Conservation (phyloP, 2,888 invertebrate species). For the Tetramorium bicarinatum region DNA sequence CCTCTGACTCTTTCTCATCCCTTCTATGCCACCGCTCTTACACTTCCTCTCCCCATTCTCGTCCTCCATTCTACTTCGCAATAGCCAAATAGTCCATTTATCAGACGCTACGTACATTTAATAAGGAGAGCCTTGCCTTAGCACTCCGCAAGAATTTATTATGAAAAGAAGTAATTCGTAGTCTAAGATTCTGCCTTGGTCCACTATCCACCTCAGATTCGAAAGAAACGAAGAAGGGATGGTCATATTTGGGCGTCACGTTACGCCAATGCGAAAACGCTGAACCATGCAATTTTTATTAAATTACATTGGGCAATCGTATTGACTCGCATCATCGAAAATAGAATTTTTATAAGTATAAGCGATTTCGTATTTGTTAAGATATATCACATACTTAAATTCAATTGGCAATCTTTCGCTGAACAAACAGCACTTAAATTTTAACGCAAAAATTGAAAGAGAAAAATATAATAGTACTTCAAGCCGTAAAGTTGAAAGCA, state of each 20-base stretch:
- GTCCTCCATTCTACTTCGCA: conserved; percentile 47
- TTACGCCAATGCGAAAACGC: conserved; percentile 37
- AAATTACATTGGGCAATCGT: conserved; percentile 14
- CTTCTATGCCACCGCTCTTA: conserved; percentile 46
- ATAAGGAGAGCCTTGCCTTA: conserved; percentile 69
- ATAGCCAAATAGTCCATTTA: conserved; percentile 74
- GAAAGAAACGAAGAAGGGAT: conserved; percentile 67
- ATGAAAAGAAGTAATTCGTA: conserved; percentile 67
- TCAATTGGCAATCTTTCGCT: neutral
- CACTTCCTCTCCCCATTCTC: conserved; percentile 48
- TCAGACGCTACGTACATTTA: conserved; percentile 70
- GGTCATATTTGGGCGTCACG: conserved; percentile 60
- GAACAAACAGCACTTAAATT: neutral
- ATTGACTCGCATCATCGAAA: conserved; percentile 1
- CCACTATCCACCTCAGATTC: conserved; percentile 61
- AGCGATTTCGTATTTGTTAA: neutral
- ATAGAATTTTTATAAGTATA: neutral
- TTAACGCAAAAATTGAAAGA: neutral
- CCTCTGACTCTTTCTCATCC: conserved; percentile 54
- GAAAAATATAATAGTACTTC: neutral
- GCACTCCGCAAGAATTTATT: conserved; percentile 67
- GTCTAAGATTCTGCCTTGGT: conserved; percentile 68
- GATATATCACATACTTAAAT: neutral
- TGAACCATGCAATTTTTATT: conserved; percentile 44
- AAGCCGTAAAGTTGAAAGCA: neutral